These are phyloP conservation scores for Exocentrus adspersus DNA, from an alignment of 2,888 invertebrate species.

Conservation along the genomic window DNA sequence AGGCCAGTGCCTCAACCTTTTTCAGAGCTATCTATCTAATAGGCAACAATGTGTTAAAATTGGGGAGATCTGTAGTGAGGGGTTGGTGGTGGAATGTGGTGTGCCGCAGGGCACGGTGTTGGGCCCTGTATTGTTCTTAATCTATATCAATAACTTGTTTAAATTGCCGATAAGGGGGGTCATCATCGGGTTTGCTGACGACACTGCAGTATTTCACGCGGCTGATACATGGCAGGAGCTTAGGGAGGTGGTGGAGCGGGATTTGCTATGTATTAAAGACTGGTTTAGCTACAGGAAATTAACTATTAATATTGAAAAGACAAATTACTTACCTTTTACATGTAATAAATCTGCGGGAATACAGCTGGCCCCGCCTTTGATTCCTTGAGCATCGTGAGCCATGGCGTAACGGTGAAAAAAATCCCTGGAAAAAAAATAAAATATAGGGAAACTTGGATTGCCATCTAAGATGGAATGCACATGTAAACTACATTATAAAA, in stretches of 20 bases:
- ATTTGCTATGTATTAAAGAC: too few species aligned
- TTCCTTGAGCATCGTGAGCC: not conserved
- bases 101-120: not conserved
- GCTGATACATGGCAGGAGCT: not conserved
- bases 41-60: not conserved
- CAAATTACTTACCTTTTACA: not conserved
- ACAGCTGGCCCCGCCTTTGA: not conserved
- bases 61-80: not conserved
- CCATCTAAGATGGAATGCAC: not conserved
- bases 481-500: not conserved
- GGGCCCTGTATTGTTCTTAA: not conserved
- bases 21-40: not conserved
- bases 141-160: not conserved
- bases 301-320: too few species aligned
- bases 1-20: not conserved
- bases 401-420: too few species aligned
- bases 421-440: too few species aligned
- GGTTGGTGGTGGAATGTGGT: not conserved
- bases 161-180: not conserved
- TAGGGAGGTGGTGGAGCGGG: too few species aligned
- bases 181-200: not conserved
- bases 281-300: too few species aligned
- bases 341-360: not conserved
- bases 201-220: not conserved
- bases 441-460: not conserved